These are phyloP conservation scores for Temnothorax longispinosus DNA, from an alignment of 1,140 invertebrate genomes.

Conservation along the genomic window DNA sequence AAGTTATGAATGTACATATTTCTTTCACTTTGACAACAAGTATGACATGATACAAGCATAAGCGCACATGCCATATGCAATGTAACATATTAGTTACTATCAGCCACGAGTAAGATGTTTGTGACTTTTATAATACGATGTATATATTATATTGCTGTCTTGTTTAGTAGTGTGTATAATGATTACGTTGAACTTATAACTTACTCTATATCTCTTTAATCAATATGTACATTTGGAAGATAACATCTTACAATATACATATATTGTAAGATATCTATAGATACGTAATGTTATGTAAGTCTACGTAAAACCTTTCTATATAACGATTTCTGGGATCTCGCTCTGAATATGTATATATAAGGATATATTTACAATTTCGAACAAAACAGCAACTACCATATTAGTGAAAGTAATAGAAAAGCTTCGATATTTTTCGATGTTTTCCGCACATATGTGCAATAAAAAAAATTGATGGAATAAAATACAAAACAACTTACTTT, in stretches of 20 bases:
- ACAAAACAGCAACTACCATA: conserved; percentile 74
- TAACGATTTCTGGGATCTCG: not conserved
- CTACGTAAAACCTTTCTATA: conserved; percentile 14
- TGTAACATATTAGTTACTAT: conserved; percentile 61
- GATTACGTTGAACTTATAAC: not conserved
- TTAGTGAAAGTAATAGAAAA: conserved; percentile 76
- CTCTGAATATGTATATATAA: not conserved
- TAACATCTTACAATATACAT: too few relatives aligned
- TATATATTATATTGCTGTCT: conserved; percentile 63
- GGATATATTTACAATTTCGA: conserved; percentile 23
- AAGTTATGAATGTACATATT: conserved; percentile 41
- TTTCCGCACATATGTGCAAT: conserved; percentile 22
- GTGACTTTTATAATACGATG: conserved; percentile 28
- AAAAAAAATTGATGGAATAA: conserved; percentile 1
- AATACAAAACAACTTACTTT: conserved; percentile 86
- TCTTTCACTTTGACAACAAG: conserved; percentile 26
- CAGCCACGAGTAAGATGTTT: conserved; percentile 43
- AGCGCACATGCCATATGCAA: conserved; percentile 79
- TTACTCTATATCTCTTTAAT: conserved; percentile 2
- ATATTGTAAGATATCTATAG: not conserved
- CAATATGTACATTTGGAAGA: conserved; percentile 9
- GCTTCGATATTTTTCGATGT: conserved; percentile 53
- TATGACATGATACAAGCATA: conserved; percentile 69
- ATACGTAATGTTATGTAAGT: not conserved
- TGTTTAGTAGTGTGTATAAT: conserved; percentile 45